Base-by-base conservation (phyloP, 2,113 vertebrate species). In the Pipa parva region DNA sequence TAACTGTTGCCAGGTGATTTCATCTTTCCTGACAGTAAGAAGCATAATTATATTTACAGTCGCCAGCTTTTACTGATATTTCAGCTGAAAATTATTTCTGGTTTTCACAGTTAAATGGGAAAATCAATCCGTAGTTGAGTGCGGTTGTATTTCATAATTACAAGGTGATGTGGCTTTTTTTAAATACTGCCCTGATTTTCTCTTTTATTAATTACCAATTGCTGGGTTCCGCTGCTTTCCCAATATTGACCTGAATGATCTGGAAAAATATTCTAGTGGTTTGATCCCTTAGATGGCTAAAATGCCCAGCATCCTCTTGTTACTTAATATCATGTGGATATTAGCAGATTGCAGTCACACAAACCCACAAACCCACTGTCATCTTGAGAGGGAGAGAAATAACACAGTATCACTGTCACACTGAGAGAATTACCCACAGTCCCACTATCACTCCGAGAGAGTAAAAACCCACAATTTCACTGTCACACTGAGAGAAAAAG, bases 81-180 rank as follows among this genome's bases (percentile, higher is more conserved):
- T 39, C 21, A 66, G 31, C 26, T 21, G 21, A 12, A 55, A 58
- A 66, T 5, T 29, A 27, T 55, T 31, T 65, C 74, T 65, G 46
- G 58, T 71, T 77, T 65, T 20, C 59, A 63, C 74, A 72, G 72
- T 74, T 55, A 67, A 17, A 63, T 26, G 26, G 51, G 21, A 54
- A 73, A 71, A 74, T 61, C 48, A 58, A 58, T 66, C 37, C n/a
- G 27, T 22, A 57, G 36, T 58, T 33, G 36, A 65, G 51, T 42
- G 42, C 37, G 15, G 63, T 63, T 72, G 22, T 63, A 74, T 76
- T 57, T 56, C 15, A 13, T 67, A 70, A 66, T 73, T 42, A 63
- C 74, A 45, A 50, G 21, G 11, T 22, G 15, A 52, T 77, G 15
- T 27, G 48, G 3, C n/a, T 59, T 33, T 68, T 72, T 48, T 28